Base-by-base conservation (phyloP, 2,888 invertebrate species). In the Sminthurides aquaticus region DNA sequence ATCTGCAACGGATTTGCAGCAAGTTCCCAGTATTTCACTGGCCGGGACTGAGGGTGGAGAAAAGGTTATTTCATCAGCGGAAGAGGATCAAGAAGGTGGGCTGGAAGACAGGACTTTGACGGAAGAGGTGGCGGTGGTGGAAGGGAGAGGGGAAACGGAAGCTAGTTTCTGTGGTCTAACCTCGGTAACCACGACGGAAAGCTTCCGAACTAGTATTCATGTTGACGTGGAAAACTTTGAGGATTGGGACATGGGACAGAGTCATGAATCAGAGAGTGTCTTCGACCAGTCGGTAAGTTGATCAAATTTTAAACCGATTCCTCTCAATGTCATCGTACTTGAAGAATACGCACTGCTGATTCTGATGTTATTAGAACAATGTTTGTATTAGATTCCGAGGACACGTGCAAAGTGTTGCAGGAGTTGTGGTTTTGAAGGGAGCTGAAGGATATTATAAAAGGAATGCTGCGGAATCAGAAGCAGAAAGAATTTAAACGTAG, bases 201-300 rank as follows among this genome's bases (percentile, higher is more conserved):
- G 52, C 58, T 49, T 27, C 26, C 24, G 57, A 18, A 49, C 20
- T 20, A 52, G 57, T 49, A 49, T 63, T 52, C 63, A 63, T 63
- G 66, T 64, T 68, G 69, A 67, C 66, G 71, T 70, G 63, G 70
- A 63, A 56, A 55, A 34, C 11, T 29, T 28, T 43, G 57, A 48
- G 25, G 55, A 62, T 28, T 59, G 55, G 65, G 57, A 43, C 60
- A 74, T 74, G 74, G 74, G 74, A 64, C 73, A 73, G 69, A 73
- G 71, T 68, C 71, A 73, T 68, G 74, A 74, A 65, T 68, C 71
- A 27, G 71, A 70, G 64, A 68, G 66, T 64, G 71, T 69, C 18
- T 72, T 71, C 66, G 68, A 67, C 64, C 71, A 72, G 66, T 70
- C 73, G 71, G 70, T 70, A 49, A 67, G 68, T 26, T 26, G 8